Evolutionary conservation across 2,113 vertebrate genomes (phyloP).

Genomic region (Silurus glanis): DNA sequence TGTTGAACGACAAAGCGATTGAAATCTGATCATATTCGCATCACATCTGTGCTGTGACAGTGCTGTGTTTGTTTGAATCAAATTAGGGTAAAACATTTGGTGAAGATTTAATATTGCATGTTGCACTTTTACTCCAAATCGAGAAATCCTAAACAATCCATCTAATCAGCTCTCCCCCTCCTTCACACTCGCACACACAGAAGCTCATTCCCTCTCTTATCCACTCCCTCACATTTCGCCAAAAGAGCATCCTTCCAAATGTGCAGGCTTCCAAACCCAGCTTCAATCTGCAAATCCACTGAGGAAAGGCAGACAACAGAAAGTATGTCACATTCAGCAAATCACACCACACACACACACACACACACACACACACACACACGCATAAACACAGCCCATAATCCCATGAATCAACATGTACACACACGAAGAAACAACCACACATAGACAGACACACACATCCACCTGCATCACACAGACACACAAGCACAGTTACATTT

Average conservation of each 20-base stretch:
- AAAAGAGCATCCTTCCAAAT: slow-evolving; percentile 46
- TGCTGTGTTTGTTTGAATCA: neutral
- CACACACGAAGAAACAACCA: slow-evolving; percentile 42
- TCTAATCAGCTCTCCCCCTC: slow-evolving; percentile 19
- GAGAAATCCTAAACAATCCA: slow-evolving; percentile 11
- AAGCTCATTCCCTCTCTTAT: slow-evolving; percentile 28
- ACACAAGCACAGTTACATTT: neutral
- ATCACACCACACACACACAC: slow-evolving; percentile 32
- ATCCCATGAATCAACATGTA: slow-evolving; percentile 30
- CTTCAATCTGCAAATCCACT: slow-evolving; percentile 49
- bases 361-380: slow-evolving; percentile 26
- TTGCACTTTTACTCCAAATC: neutral
- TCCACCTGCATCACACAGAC: slow-evolving; percentile 18
- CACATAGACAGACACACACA: slow-evolving; percentile 47
- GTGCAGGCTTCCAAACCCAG: slow-evolving; percentile 42
- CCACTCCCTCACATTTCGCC: slow-evolving; percentile 26
- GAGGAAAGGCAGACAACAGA: slow-evolving; percentile 59
- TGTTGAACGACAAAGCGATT: neutral
- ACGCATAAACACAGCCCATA: slow-evolving; percentile 22
- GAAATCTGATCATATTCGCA: neutral
- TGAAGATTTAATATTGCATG: neutral
- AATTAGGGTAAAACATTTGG: neutral
- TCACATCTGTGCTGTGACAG: neutral
- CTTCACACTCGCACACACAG: slow-evolving; percentile 34
- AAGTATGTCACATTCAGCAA: slow-evolving; percentile 54